Conservation (phyloP, 2,113 vertebrate species). For the Corythornis madagascariensis region DNA sequence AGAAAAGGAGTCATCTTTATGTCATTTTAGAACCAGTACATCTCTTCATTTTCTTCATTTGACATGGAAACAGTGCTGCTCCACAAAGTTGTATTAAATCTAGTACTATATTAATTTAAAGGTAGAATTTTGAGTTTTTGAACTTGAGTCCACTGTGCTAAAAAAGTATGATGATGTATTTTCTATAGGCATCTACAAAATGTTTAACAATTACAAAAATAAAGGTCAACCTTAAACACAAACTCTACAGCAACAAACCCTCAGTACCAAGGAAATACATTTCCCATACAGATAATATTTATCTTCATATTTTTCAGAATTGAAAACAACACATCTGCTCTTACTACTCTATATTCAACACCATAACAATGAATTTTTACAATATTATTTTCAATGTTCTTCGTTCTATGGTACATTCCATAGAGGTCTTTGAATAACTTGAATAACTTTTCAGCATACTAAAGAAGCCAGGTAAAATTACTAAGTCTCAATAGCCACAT, state of each 20-base stretch:
- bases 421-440: not conserved
- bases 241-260: not conserved
- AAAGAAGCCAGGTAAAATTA: not conserved
- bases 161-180: not conserved
- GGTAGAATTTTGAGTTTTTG: not conserved
- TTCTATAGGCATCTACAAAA: not conserved
- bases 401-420: not conserved
- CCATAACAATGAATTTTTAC: not conserved
- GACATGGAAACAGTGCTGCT: not conserved
- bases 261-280: not conserved
- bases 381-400: not conserved
- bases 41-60: not conserved
- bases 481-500: not conserved
- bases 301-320: not conserved
- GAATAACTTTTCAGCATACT: not conserved
- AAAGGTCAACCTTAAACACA: not conserved
- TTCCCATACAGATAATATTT: not conserved
- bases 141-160: not conserved
- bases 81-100: not conserved
- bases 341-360: not conserved
- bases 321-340: not conserved
- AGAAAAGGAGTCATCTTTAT: not conserved
- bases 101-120: not conserved
- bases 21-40: not conserved
- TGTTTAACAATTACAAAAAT: not conserved